phyloP scores from a whole-genome alignment of 2,888 invertebrate species.

The Cenopis cana region DNA sequence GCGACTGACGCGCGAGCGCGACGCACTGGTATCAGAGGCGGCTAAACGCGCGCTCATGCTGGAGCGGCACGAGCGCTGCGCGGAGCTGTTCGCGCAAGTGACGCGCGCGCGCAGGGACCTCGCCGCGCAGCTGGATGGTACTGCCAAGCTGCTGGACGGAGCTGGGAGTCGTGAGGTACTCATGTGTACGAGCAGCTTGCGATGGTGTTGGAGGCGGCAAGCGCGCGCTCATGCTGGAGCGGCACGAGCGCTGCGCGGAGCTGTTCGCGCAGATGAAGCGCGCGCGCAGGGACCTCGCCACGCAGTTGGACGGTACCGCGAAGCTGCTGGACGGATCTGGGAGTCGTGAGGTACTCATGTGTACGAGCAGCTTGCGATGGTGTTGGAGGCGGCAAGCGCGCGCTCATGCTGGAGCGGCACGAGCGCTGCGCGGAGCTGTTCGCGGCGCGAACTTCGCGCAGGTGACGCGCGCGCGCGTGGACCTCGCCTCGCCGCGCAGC shows the following conservation, averaged over 20 bases:
- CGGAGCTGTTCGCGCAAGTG: slow-evolving; percentile 69
- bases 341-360: slow-evolving; percentile 57
- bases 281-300: slow-evolving; percentile 66
- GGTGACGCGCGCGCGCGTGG: slow-evolving; percentile 66
- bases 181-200: slow-evolving; percentile 49
- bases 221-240: slow-evolving; percentile 75
- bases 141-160: slow-evolving; percentile 55
- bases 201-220: slow-evolving; percentile 72
- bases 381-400: slow-evolving; percentile 74
- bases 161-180: slow-evolving; percentile 57
- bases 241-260: slow-evolving; percentile 75
- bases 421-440: slow-evolving; percentile 75
- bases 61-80: slow-evolving; percentile 76
- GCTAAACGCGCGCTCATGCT: slow-evolving; percentile 76
- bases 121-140: slow-evolving; percentile 61
- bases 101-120: slow-evolving; percentile 68
- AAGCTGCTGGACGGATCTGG: slow-evolving; percentile 52
- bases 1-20: slow-evolving; percentile 68
- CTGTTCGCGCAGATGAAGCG: slow-evolving; percentile 68
- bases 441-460: too few species aligned
- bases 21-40: slow-evolving; percentile 69
- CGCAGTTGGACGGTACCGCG: slow-evolving; percentile 61
- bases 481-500: slow-evolving; percentile 63
- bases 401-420: slow-evolving; percentile 77
- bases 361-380: not conserved